These are phyloP conservation scores for Cherax quadricarinatus DNA, from an alignment of 1,140 invertebrate species.

Conservation along the genomic window DNA sequence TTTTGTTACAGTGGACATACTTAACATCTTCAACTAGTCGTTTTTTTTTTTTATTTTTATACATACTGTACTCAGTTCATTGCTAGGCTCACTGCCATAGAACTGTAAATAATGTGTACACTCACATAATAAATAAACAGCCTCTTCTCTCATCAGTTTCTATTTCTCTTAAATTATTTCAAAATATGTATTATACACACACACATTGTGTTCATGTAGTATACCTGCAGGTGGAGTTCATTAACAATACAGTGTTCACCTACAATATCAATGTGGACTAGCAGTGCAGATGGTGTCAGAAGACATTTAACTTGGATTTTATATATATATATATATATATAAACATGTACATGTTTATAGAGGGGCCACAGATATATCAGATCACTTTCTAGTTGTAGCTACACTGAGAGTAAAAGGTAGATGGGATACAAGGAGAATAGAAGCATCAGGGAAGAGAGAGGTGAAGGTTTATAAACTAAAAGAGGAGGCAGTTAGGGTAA, in stretches of 20 bases:
- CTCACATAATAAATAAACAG: conserved; percentile 8
- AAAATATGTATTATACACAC: conserved; percentile 45
- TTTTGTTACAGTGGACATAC: conserved; percentile 42
- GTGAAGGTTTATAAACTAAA: too few relatives aligned
- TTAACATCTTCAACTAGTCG: conserved; percentile 51
- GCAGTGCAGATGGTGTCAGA: conserved; percentile 20
- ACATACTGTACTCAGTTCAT: conserved; percentile 19
- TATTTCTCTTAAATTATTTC: conserved; percentile 17
- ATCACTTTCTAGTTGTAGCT: too few relatives aligned
- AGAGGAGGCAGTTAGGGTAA: too few relatives aligned
- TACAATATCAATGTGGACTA: conserved; percentile 9
- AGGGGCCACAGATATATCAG: too few relatives aligned
- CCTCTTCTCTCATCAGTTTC: conserved; percentile 1
- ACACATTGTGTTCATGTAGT: conserved; percentile 3
- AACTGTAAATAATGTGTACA: conserved; percentile 61
- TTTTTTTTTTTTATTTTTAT: background rate
- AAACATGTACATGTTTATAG: too few relatives aligned
- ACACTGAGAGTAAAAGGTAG: too few relatives aligned
- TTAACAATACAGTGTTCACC: conserved; percentile 12
- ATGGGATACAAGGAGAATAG: too few relatives aligned
- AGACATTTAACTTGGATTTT: background rate
- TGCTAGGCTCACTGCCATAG: conserved; percentile 52
- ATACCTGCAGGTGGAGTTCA: conserved; percentile 14
- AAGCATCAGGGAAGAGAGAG: too few relatives aligned
- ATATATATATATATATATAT: background rate